Base-by-base conservation (phyloP, 2,888 invertebrate genomes). In the Iselma pallidipennis region DNA sequence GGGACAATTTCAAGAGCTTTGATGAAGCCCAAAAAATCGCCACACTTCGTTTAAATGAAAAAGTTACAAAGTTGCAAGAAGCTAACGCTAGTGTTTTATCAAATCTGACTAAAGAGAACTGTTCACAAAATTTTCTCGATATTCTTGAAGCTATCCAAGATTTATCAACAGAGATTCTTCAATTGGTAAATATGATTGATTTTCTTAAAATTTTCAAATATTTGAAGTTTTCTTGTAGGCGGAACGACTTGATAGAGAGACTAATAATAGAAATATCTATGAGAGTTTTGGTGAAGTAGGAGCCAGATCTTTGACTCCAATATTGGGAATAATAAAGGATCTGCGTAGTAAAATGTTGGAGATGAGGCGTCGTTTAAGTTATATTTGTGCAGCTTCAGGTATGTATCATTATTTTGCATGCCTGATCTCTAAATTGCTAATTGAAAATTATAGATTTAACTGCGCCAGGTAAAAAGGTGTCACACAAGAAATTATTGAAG, bases 41-140 rank as follows among this genome's bases (percentile, higher is more conserved):
- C 23, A 78, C 82, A 2, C 78, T 75, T 55, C 76, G 78, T 51
- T 68, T 84, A 19, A 77, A 78, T 9, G 78, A 80, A 25, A 82
- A 81, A 70, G 74, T 84, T 61, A 67, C 74, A 19, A 76, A 76
- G 55, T 75, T 84, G 14, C 82, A 83, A 72, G 81, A 82, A 60
- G 81, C 80, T 0, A 81, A 81, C 63, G 70, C 70, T 4, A 68
- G 66, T 29, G 75, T 78, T 6, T 69, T 74, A 28, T 67, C 71
- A n/a, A 71, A 70, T 63, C 66, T 78, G 10, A 61, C 69, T 2
- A 75, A 72, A 59, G 77, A 74, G 45, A 76, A 74, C 50, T 65
- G 69, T 33, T 69, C 71, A 29, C 70, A 68, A 59, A 69, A 66
- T 25, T 59, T 53, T n/a, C 53, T 64, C n/a, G 78, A 80, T 42